phyloP scores from a whole-genome alignment of 64 coral and sea anemone species.

The Exaiptasia diaphana region DNA sequence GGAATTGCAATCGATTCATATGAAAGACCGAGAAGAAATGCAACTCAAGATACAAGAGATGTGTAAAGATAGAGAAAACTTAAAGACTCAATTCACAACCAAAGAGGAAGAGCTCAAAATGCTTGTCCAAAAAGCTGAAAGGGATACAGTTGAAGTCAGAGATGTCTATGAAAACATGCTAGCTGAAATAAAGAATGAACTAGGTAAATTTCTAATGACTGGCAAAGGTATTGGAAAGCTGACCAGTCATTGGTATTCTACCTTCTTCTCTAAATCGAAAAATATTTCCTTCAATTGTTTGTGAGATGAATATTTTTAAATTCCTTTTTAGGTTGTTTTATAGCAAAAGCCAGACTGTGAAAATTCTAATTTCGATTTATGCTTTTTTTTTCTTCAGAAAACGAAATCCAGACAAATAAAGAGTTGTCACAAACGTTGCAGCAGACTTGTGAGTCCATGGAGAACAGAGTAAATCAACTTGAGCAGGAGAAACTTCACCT shows the following conservation, averaged over 20 bases:
- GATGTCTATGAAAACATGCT: constrained; percentile 48
- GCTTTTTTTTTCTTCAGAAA: background rate
- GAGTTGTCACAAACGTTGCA: background rate
- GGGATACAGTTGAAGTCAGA: constrained; percentile 13
- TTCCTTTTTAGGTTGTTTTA: too few relatives aligned
- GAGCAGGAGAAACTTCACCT: background rate
- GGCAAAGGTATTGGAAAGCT: too few relatives aligned
- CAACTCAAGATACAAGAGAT: background rate
- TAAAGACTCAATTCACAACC: background rate
- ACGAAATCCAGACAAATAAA: background rate
- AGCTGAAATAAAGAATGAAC: constrained; percentile 21
- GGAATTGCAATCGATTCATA: background rate
- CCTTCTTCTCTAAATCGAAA: too few relatives aligned
- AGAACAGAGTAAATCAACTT: background rate
- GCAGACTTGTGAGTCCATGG: background rate
- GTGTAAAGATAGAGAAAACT: background rate
- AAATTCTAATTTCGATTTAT: background rate
- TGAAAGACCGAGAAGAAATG: constrained; percentile 7
- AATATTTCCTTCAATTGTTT: too few relatives aligned
- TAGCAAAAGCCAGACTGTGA: too few relatives aligned
- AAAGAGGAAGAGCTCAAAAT: constrained; percentile 5
- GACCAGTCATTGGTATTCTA: too few relatives aligned
- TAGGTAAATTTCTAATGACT: too few relatives aligned
- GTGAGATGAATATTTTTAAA: too few relatives aligned
- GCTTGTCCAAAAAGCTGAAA: background rate